A percentile compares a stretch with the other conserved stretches of the same genome.
Conservation (phyloP, 1,140 invertebrate species). For the Tetramorium parvispinum region DNA sequence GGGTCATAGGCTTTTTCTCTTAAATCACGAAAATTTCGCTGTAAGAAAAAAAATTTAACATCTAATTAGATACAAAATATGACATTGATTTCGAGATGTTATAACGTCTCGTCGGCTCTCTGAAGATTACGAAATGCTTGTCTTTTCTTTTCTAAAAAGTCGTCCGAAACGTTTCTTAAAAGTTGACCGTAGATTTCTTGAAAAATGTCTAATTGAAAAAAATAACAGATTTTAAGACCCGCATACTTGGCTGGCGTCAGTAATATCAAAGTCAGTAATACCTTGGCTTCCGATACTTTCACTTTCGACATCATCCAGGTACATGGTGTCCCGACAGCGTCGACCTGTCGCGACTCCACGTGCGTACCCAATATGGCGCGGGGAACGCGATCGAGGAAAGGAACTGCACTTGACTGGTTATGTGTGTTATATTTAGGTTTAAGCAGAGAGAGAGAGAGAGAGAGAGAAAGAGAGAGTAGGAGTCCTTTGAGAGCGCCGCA, state of each 20-base stretch:
- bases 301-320: constrained; percentile 49
- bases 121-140: neutral
- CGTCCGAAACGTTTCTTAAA: neutral
- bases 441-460: constrained; percentile 43
- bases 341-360: constrained; percentile 47
- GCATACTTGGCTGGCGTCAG: neutral
- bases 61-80: neutral
- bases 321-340: constrained; percentile 4
- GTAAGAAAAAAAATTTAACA: neutral
- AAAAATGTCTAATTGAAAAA: neutral
- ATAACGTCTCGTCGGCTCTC: neutral
- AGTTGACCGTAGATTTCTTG: neutral
- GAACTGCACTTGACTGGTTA: constrained; percentile 54
- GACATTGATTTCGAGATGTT: neutral
- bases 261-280: constrained; percentile 2
- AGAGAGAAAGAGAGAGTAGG: neutral
- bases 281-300: constrained; percentile 44
- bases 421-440: constrained; percentile 65
- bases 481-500: constrained; percentile 39
- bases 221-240: neutral
- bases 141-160: neutral
- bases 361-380: constrained; percentile 49
- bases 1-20: too few species aligned
- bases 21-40: too few species aligned
- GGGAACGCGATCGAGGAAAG: constrained; percentile 57